Evolutionary conservation across 2,797 vertebrate species (phyloP).

Genomic region (Halcyon leucocephala): DNA sequence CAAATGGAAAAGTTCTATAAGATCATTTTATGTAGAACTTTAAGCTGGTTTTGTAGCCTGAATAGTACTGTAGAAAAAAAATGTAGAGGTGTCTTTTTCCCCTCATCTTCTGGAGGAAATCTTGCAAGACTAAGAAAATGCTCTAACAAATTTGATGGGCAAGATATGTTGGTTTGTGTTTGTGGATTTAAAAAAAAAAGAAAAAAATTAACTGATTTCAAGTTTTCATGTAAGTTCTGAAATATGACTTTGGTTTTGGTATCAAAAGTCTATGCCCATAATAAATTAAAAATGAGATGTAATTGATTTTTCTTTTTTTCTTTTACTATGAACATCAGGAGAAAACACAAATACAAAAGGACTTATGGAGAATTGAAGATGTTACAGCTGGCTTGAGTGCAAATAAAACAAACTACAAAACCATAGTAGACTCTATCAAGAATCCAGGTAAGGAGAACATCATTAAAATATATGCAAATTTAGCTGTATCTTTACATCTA

Average conservation of each 20-base stretch:
- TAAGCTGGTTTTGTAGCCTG: not conserved
- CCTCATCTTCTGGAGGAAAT: not conserved
- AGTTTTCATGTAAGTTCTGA: not conserved
- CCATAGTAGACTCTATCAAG: conserved; percentile 93
- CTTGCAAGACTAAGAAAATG: not conserved
- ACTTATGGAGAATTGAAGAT: conserved; percentile 97
- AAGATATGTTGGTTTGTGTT: not conserved
- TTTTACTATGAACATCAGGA: conserved; percentile 81
- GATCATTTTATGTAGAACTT: not conserved
- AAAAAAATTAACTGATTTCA: not conserved
- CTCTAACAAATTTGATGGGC: not conserved
- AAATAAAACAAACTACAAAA: conserved; percentile 94
- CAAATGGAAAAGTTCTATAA: not conserved
- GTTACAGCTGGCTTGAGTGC: conserved; percentile 94
- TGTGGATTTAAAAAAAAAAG: not conserved
- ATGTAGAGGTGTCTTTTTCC: not conserved
- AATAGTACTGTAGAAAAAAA: not conserved
- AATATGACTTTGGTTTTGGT: not conserved
- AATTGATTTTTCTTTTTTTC: not conserved
- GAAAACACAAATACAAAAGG: conserved; percentile 93
- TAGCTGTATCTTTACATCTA: not conserved
- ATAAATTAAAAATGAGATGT: not conserved
- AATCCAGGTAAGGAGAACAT: conserved; percentile 89
- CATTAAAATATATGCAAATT: not conserved
- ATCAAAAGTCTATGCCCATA: not conserved